Percentiles rank a stretch among this genome's conserved stretches.
These are phyloP conservation scores for Neosilurus hyrtlii DNA, from an alignment of 2,797 vertebrate species.

Conservation along the genomic window DNA sequence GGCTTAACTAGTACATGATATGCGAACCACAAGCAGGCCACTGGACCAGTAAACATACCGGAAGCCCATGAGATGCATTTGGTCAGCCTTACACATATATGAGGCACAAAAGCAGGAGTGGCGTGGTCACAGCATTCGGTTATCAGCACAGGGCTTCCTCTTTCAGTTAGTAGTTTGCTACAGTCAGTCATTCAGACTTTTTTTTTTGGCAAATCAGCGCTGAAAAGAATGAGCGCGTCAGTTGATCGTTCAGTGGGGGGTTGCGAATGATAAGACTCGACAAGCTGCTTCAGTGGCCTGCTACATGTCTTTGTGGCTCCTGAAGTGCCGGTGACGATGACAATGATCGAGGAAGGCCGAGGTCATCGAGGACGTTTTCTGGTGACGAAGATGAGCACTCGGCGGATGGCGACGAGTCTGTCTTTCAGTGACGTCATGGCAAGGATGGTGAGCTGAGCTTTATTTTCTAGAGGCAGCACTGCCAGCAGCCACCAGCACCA, in stretches of 20 bases:
- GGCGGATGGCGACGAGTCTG: slow-evolving; percentile 83
- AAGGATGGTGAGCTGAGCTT: slow-evolving; percentile 88
- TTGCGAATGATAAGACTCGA: background rate
- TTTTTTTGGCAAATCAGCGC: background rate
- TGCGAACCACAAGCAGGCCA: slow-evolving; percentile 7
- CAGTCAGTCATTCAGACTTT: background rate
- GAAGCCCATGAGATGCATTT: slow-evolving; percentile 42
- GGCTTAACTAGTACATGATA: slow-evolving; percentile 10
- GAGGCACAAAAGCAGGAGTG: slow-evolving; percentile 49
- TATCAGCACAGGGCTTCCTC: slow-evolving; percentile 21
- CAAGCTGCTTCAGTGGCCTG: slow-evolving; percentile 26
- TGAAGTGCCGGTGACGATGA: slow-evolving; percentile 21
- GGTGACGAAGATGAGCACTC: slow-evolving; percentile 86
- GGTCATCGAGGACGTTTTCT: slow-evolving; percentile 82
- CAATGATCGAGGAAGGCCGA: slow-evolving; percentile 1
- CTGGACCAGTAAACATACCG: slow-evolving; percentile 27
- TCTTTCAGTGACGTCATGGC: slow-evolving; percentile 87
- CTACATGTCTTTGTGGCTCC: slow-evolving; percentile 27
- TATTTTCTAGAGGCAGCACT: slow-evolving; percentile 84
- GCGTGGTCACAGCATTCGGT: slow-evolving; percentile 33
- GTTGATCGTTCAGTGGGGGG: background rate
- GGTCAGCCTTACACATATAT: slow-evolving; percentile 31
- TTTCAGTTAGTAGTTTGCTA: background rate
- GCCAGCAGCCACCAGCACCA: slow-evolving; percentile 95
- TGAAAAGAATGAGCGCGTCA: background rate